Evolutionary conservation across 1,140 invertebrate genomes (phyloP), one percentile per base, ranked within the genome.

Genomic region (Drosophila lacteicornis): DNA sequence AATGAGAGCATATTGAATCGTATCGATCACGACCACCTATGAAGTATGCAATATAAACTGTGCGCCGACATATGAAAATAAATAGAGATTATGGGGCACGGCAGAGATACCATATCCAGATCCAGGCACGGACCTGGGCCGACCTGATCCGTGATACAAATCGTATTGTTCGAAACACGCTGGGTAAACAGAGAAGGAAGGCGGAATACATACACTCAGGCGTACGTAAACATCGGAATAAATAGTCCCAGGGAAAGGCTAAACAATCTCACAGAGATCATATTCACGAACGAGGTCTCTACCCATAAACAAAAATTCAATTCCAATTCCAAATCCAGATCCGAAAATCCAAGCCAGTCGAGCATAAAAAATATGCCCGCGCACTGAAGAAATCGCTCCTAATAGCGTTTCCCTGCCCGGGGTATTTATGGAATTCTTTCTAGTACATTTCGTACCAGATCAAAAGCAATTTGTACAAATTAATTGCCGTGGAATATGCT

Each of bases 21-120:
- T 71, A 51, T 66, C 55, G 58, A 63, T 50, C 50, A 8, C 63
- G 83, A 88, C 84, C 84, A 88, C 84, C 84, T 75, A 88, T 79
- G 84, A 88, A 88, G 84, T 88, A 88, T 81, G 85, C 80, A 88
- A 90, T 80, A 88, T 88, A 90, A 88, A 90, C 80, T 86, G 57
- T 71, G 65, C 30, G 61, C 65, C 53, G 83, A 88, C 80, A 88
- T 63, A 65, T 75, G 66, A 74, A 90, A 90, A 88, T 81, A 88
- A 90, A 84, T 84, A 90, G 42, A 63, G 51, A 62, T 58, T 58
- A 62, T 40, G 3, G 45, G n/a, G 27, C 43, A 36, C 22, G 27
- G 4, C 19, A n/a, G 8, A 40, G 55, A 46, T 17, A 12, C 56
- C 40, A 13, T 0, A 12, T 50, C 30, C 58, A 33, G 59, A 22